phyloP scores from a whole-genome alignment of 2,888 invertebrate species.

The Heterodera filipjevi region DNA sequence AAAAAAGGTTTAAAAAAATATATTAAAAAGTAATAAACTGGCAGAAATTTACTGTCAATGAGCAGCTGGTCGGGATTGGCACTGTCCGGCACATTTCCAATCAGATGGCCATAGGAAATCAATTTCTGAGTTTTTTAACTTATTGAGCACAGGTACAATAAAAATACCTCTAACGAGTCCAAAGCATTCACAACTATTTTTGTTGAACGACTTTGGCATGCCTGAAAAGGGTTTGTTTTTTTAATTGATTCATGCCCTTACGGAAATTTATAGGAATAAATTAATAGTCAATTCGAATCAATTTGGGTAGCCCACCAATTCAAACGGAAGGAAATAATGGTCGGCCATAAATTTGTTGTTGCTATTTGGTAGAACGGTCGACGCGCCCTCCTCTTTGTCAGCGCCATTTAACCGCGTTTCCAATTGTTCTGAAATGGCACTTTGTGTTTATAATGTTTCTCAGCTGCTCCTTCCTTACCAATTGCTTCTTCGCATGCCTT shows the following conservation, averaged over 20 bases:
- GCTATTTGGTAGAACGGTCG: constrained; percentile 50
- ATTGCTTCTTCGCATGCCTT: constrained; percentile 94
- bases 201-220: constrained; percentile 93
- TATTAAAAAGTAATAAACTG: no score
- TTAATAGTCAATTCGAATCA: constrained; percentile 68
- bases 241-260: no score
- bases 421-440: constrained; percentile 69
- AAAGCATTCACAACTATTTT: constrained; percentile 93
- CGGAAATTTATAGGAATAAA: no score
- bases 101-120: constrained; percentile 96
- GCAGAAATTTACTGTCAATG: constrained; percentile 77
- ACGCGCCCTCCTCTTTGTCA: constrained; percentile 22
- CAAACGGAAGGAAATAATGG: constrained; percentile 96
- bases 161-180: constrained; percentile 86
- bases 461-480: constrained; percentile 72
- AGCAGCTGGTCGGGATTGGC: constrained; percentile 87
- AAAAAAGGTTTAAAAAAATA: no score
- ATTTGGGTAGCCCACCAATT: constrained; percentile 81
- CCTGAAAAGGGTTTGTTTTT: constrained; percentile 67
- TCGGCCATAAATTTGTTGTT: constrained; percentile 77
- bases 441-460: constrained; percentile 74
- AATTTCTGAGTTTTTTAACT: constrained; percentile 82
- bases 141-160: no score
- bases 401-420: constrained; percentile 43
- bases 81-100: constrained; percentile 89